These are phyloP conservation scores for Anableps anableps DNA, from an alignment of 2,797 vertebrate species.

Conservation along the genomic window DNA sequence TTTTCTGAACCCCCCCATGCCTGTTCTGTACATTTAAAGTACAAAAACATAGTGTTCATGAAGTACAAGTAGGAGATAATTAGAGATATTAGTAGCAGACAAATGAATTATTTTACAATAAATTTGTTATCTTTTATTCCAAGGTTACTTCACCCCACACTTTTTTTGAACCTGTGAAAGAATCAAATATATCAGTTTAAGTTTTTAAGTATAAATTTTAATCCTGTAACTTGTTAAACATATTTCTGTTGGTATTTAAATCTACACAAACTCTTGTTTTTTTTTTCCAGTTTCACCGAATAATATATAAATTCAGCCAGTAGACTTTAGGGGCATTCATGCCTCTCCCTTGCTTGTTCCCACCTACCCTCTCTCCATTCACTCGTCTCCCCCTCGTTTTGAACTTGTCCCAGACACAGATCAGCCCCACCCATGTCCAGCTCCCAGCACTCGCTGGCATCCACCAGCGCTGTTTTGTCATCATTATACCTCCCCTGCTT, in stretches of 20 bases:
- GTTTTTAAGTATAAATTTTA: not conserved
- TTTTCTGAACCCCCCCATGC: not conserved
- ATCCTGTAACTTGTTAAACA: not conserved
- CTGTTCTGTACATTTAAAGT: not conserved
- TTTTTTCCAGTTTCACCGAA: slow-evolving; percentile 9
- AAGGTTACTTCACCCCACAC: not conserved
- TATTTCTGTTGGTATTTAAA: not conserved
- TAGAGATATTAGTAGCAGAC: too few relatives aligned
- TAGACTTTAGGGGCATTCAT: slow-evolving; percentile 37
- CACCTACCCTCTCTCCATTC: slow-evolving; percentile 23
- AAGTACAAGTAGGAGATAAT: not conserved
- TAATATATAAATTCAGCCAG: slow-evolving; percentile 47
- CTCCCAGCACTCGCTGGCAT: slow-evolving; percentile 56
- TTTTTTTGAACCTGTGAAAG: not conserved
- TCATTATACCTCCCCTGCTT: slow-evolving; percentile 77
- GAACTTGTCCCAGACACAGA: slow-evolving; percentile 57
- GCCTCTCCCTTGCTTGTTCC: slow-evolving; percentile 27
- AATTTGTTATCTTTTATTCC: not conserved
- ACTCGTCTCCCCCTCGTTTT: slow-evolving; percentile 42
- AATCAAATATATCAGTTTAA: not conserved
- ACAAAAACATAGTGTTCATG: not conserved
- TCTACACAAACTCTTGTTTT: not conserved
- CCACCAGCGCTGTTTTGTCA: slow-evolving; percentile 76
- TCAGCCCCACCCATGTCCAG: slow-evolving; percentile 74
- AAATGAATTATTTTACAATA: not conserved